These are phyloP conservation scores for Scomberomorus guttatus DNA, from an alignment of 2,797 vertebrate species.

Conservation along the genomic window DNA sequence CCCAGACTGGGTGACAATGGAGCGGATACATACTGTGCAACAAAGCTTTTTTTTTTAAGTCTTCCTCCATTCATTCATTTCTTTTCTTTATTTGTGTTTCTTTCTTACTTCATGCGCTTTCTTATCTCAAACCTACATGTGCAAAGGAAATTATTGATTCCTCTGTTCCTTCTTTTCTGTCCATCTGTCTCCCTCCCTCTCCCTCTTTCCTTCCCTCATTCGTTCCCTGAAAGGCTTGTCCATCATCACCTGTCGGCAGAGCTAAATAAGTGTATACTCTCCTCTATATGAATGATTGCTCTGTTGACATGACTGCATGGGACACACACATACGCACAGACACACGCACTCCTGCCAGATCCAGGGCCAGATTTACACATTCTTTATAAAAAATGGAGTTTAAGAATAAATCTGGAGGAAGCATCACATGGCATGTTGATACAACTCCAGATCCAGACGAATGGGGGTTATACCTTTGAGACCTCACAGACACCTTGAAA, in stretches of 20 bases:
- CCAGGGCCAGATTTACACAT: conserved; percentile 70
- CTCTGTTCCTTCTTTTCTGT: conserved; percentile 61
- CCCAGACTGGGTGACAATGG: conserved; percentile 61
- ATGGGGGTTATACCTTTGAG: conserved; percentile 61
- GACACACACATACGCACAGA: conserved; percentile 66
- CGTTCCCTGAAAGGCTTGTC: conserved; percentile 76
- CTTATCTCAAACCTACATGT: background rate
- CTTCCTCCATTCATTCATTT: conserved; percentile 15
- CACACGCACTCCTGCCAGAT: conserved; percentile 51
- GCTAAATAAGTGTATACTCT: conserved; percentile 77
- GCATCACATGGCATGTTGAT: conserved; percentile 74
- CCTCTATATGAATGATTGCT: conserved; percentile 79
- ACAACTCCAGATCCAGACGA: conserved; percentile 63
- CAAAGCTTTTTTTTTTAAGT: conserved; percentile 22
- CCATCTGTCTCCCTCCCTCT: conserved; percentile 36
- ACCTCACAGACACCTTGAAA: conserved; percentile 72
- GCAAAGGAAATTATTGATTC: conserved; percentile 38
- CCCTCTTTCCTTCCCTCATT: conserved; percentile 54
- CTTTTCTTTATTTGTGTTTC: background rate
- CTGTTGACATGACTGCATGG: conserved; percentile 78
- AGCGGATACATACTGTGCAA: conserved; percentile 28
- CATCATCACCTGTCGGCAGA: conserved; percentile 77
- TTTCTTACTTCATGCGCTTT: conserved; percentile 9
- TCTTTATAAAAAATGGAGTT: conserved; percentile 66
- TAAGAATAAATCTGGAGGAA: conserved; percentile 78